Conservation (phyloP, 2,888 invertebrate species). For the Aphodius granarius region DNA sequence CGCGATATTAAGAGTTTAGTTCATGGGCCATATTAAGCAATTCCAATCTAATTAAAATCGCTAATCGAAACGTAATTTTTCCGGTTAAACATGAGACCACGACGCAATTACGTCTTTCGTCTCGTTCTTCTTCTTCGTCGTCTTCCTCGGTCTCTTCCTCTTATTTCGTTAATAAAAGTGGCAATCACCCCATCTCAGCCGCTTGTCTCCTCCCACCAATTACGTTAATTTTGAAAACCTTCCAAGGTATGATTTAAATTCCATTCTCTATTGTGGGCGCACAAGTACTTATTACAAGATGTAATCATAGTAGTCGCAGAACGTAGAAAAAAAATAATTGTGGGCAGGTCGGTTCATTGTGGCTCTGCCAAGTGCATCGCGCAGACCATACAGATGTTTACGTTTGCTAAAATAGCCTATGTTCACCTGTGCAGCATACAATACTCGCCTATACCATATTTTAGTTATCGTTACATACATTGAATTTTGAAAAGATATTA, state of each 20-base stretch:
- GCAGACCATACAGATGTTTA: neutral
- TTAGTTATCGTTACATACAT: too few relatives aligned
- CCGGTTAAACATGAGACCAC: neutral
- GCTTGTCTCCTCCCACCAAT: constrained; percentile 45
- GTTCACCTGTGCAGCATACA: neutral
- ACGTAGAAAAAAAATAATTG: constrained; percentile 27
- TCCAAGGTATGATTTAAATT: constrained; percentile 52
- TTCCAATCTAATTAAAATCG: neutral
- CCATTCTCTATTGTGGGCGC: constrained; percentile 52
- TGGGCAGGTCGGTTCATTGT: constrained; percentile 26
- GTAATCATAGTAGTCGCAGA: constrained; percentile 48
- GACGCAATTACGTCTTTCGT: neutral
- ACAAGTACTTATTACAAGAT: constrained; percentile 50
- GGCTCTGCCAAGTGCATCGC: neutral
- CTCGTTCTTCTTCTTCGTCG: neutral
- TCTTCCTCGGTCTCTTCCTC: constrained; percentile 18
- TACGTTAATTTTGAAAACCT: constrained; percentile 51
- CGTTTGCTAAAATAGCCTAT: neutral
- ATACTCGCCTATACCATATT: too few relatives aligned
- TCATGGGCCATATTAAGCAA: neutral
- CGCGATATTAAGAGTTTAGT: neutral
- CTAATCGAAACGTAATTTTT: neutral
- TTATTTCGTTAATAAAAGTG: constrained; percentile 33
- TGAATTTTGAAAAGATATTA: too few relatives aligned
- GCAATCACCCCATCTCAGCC: constrained; percentile 32